These are phyloP conservation scores for Andrena haemorrhoa DNA, from an alignment of 2,888 invertebrate genomes.

Conservation along the genomic window DNA sequence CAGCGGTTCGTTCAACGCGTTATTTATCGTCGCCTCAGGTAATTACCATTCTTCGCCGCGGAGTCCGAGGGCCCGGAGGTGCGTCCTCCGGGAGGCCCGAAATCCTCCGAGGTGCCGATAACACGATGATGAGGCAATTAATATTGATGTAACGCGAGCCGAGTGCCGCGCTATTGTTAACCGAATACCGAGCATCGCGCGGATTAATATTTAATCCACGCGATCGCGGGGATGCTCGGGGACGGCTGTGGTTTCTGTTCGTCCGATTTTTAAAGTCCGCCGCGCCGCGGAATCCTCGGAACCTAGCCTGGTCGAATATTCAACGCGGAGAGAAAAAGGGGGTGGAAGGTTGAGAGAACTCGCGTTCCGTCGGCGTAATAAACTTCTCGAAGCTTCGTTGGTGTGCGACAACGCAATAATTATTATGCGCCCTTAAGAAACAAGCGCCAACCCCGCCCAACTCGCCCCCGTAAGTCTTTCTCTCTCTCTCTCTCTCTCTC, in stretches of 20 bases:
- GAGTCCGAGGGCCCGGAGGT: no score
- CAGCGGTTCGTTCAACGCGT: background rate
- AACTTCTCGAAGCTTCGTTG: constrained; percentile 41
- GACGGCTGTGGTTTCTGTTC: constrained; percentile 42
- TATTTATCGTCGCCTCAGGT: constrained; percentile 22
- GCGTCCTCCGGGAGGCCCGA: constrained; percentile 27
- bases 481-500: background rate
- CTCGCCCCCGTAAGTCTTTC: background rate
- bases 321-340: constrained; percentile 28
- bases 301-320: constrained; percentile 46
- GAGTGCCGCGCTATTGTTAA: constrained; percentile 57
- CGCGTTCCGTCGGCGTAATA: constrained; percentile 41
- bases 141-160: constrained; percentile 64
- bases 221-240: constrained; percentile 24
- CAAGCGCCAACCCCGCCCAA: constrained; percentile 32
- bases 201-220: constrained; percentile 64
- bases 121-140: constrained; percentile 69
- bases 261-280: constrained; percentile 61
- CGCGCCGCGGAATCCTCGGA: constrained; percentile 50
- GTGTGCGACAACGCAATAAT: constrained; percentile 58
- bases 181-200: constrained; percentile 50
- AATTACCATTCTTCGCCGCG: constrained; percentile 31
- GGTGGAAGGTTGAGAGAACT: background rate
- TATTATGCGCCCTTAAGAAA: constrained; percentile 68
- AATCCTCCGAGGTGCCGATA: constrained; percentile 66